Conservation (phyloP, 2,797 vertebrate genomes). For the Pteronotus mesoamericanus region DNA sequence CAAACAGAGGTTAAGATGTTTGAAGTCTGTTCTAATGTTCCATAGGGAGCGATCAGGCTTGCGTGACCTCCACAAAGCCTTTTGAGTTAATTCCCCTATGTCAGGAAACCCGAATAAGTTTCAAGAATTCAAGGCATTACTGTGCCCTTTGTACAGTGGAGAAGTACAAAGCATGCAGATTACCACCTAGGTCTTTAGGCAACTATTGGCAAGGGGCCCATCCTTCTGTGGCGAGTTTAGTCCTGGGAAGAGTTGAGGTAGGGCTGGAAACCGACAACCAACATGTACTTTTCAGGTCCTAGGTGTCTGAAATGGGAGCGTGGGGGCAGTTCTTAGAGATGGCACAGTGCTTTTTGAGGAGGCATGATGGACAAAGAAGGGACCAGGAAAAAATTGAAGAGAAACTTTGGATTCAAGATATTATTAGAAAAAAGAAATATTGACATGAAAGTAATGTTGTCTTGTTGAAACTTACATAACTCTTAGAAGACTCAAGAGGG, state of each 20-base stretch:
- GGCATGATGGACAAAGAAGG: background rate
- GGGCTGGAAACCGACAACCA: background rate
- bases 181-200: background rate
- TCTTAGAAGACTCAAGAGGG: background rate
- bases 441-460: background rate
- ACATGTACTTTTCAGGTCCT: background rate
- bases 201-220: background rate
- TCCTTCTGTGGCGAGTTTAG: background rate
- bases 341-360: background rate
- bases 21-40: conserved; percentile 29
- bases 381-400: background rate
- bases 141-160: background rate
- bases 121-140: conserved; percentile 21
- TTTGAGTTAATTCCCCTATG: conserved; percentile 40
- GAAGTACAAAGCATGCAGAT: background rate
- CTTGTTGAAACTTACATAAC: conserved; percentile 21
- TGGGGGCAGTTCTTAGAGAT: background rate
- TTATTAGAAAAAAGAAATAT: background rate
- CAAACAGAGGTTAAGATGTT: background rate
- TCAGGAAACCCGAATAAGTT: conserved; percentile 1
- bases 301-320: background rate
- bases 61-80: background rate
- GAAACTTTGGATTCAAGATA: background rate
- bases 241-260: background rate
- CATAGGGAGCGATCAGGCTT: background rate